Evolutionary conservation across 2,797 vertebrate genomes (phyloP).

Genomic region (Semotilus atromaculatus): DNA sequence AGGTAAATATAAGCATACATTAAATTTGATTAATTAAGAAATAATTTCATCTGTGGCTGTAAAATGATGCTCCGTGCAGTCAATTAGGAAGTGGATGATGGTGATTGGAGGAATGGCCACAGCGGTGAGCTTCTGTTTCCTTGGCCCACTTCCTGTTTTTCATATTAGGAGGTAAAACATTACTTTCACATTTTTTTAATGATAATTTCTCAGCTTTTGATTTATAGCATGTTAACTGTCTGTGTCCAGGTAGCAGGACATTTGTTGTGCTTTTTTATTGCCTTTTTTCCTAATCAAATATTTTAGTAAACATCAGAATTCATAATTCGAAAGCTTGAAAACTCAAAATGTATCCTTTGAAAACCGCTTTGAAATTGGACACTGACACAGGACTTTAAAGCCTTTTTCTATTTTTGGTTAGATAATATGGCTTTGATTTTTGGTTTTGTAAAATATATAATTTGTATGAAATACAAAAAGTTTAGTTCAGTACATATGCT

Average conservation of each 20-base stretch:
- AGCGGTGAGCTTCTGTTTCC: constrained; percentile 81
- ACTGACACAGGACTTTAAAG: not conserved
- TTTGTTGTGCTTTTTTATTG: not conserved
- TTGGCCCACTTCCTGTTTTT: constrained; percentile 90
- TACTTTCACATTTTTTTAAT: not conserved
- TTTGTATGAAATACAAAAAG: not conserved
- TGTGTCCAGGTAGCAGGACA: not conserved
- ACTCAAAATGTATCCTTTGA: not conserved
- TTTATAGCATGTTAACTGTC: not conserved
- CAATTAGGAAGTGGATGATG: constrained; percentile 83
- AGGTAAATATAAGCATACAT: not conserved
- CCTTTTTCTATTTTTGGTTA: not conserved
- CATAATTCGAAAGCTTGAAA: not conserved
- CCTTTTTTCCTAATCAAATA: not conserved
- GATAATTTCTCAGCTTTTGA: not conserved
- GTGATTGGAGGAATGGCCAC: constrained; percentile 81
- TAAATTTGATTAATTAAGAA: not conserved
- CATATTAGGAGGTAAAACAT: constrained; percentile 81
- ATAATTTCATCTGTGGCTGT: not conserved
- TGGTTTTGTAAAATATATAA: not conserved
- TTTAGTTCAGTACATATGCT: not conserved
- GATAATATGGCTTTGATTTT: not conserved
- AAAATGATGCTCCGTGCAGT: constrained; percentile 70
- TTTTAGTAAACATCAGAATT: not conserved
- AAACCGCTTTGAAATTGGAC: not conserved